phyloP scores from a whole-genome alignment of 2,113 vertebrate genomes.

The Heloderma charlesbogerti region DNA sequence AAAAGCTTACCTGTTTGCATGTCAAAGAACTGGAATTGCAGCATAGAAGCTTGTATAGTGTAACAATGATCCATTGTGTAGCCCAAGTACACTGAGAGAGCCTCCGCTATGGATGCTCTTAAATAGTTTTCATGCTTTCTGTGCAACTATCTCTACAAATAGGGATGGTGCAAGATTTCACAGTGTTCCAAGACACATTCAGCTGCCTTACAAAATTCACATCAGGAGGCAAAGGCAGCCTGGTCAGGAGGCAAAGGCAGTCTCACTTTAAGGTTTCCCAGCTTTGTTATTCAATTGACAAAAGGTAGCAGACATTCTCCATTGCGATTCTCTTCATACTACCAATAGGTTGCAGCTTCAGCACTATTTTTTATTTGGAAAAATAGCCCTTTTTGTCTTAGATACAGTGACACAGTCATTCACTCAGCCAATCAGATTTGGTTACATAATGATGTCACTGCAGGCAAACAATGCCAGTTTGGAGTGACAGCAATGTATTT shows the following conservation, averaged over 20 bases:
- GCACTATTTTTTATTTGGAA: not conserved
- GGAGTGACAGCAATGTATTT: not conserved
- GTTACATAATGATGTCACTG: not conserved
- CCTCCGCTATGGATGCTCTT: not conserved
- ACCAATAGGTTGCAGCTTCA: not conserved
- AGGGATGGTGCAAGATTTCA: not conserved
- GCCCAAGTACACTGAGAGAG: not conserved
- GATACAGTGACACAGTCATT: not conserved
- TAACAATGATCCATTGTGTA: not conserved
- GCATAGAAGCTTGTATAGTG: not conserved
- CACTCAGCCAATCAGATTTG: not conserved
- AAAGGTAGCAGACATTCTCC: too few species aligned
- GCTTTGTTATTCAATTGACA: not conserved
- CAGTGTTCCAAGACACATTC: not conserved
- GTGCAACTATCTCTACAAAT: not conserved
- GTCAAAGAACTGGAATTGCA: not conserved
- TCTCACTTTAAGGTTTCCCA: not conserved
- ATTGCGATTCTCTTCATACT: not conserved
- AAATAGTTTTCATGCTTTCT: not conserved
- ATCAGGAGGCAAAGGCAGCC: not conserved
- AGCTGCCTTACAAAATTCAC: not conserved
- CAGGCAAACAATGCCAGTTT: not conserved
- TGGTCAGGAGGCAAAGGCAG: not conserved
- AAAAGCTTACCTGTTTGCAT: not conserved
- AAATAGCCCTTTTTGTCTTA: not conserved